Percentiles rank a stretch among this genome's conserved stretches.
Evolutionary conservation across 2,888 invertebrate genomes (phyloP).

Genomic region (Rutpela maculata): DNA sequence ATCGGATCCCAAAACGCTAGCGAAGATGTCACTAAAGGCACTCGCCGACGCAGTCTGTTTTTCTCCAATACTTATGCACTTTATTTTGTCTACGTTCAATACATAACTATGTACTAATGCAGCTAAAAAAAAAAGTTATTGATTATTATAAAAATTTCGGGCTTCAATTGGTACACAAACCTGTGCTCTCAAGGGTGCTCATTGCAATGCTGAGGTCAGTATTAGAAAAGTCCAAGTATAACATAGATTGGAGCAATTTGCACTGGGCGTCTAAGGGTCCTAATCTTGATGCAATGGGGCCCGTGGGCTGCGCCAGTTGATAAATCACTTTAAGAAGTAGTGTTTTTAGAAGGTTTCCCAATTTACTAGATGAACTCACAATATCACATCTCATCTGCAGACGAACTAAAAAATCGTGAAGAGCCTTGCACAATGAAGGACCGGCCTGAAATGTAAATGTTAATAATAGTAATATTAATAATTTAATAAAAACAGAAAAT

Average conservation of each 20-base stretch:
- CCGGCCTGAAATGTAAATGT: conserved; percentile 78
- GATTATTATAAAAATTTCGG: no score
- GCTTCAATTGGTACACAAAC: conserved; percentile 69
- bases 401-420: conserved; percentile 83
- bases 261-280: conserved; percentile 86
- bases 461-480: neutral
- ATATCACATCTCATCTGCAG: conserved; percentile 82
- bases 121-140: conserved; percentile 53
- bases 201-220: conserved; percentile 84
- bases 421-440: conserved; percentile 83
- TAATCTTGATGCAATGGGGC: conserved; percentile 79
- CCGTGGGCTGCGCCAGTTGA: conserved; percentile 82
- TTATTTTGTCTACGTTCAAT: conserved; percentile 76
- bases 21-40: conserved; percentile 85
- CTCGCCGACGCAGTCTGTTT: conserved; percentile 75
- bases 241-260: conserved; percentile 81
- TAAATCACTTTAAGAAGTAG: conserved; percentile 83
- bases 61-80: conserved; percentile 76
- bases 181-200: conserved; percentile 84
- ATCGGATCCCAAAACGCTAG: conserved; percentile 82
- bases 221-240: conserved; percentile 81
- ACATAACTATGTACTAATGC: conserved; percentile 76
- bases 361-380: conserved; percentile 75
- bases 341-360: conserved; percentile 79
- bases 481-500: neutral